Base-by-base conservation (phyloP, 2,797 vertebrate species). In the Anguilla obscura region DNA sequence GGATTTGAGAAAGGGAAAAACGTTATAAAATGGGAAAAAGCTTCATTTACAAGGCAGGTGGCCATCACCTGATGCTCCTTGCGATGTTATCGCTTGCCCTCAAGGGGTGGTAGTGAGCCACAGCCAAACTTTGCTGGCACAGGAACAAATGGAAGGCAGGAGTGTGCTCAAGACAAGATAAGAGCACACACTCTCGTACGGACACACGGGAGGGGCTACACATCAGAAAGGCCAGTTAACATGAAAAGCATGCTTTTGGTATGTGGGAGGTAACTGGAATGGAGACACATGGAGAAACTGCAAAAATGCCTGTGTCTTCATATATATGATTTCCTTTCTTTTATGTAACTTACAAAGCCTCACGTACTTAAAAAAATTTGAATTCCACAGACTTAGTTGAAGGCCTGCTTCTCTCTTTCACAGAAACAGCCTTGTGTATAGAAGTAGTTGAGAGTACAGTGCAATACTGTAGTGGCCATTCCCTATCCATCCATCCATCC, bases 1-100 rank as follows among this genome's bases (percentile, higher is more conserved):
- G 60, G 54, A 63, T 63, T 85, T 85, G 82, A 69, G n/a, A n/a
- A 63, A 79, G 21, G 18, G 58, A 85, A 48, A 87, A 10, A 8
- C 1, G 2, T 52, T 56, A 76, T 56, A 33, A 54, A 36, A 86
- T 66, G 12, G 50, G 48, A 1, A 86, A 66, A 84, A 71, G 21
- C 84, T 84, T 21, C 24, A 6, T 9, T 24, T 66, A n/a, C 24
- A 8, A 66, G 60, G 60, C 60, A 24, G 24, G 63, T 66, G 63
- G 24, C 63, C 8, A 5, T 66, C 63, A 66, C n/a, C 63, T 24
- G 63, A 66, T 66, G 24, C 63, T 66, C 18, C 24, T 66, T n/a
- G 63, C 63, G 6, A 14, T 66, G n/a, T n/a, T 27, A 27, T 27
- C 4, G n/a, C 63, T 66, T 1, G n/a, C 45, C 45, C 21, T 9